These are phyloP conservation scores for Lateolabrax maculatus DNA, from an alignment of 2,797 vertebrate species.

Conservation along the genomic window DNA sequence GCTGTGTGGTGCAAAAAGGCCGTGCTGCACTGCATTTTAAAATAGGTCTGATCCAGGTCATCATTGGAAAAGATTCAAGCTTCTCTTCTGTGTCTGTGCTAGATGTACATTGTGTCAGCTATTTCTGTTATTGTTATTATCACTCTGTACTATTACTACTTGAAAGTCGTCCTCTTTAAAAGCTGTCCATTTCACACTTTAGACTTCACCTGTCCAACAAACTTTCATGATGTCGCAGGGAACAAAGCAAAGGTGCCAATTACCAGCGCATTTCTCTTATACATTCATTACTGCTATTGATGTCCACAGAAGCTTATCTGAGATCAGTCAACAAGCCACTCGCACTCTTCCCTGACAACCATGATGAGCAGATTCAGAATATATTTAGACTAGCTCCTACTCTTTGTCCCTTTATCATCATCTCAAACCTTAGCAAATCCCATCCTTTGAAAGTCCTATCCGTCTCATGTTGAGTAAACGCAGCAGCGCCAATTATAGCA, in stretches of 20 bases:
- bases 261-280: constrained; percentile 21
- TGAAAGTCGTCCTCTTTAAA: constrained; percentile 16
- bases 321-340: constrained; percentile 45
- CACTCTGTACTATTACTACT: constrained; percentile 9
- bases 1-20: constrained; percentile 25
- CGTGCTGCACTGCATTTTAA: not conserved
- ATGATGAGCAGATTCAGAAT: constrained; percentile 36
- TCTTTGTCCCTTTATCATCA: constrained; percentile 36
- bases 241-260: constrained; percentile 56
- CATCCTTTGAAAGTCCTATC: constrained; percentile 18
- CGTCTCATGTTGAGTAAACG: constrained; percentile 23
- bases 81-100: not conserved
- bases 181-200: constrained; percentile 20
- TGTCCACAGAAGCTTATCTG: constrained; percentile 42
- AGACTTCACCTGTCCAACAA: not conserved
- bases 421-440: constrained; percentile 26
- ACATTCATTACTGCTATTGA: constrained; percentile 47
- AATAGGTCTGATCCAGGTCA: not conserved
- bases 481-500: constrained; percentile 44
- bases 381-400: constrained; percentile 35
- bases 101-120: constrained; percentile 7
- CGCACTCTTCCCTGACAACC: constrained; percentile 25
- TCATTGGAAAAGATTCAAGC: not conserved
- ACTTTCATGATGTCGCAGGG: constrained; percentile 7
- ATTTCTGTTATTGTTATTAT: constrained; percentile 10